Conservation (phyloP, 2,888 invertebrate genomes). For the Agonopterix heracliana region DNA sequence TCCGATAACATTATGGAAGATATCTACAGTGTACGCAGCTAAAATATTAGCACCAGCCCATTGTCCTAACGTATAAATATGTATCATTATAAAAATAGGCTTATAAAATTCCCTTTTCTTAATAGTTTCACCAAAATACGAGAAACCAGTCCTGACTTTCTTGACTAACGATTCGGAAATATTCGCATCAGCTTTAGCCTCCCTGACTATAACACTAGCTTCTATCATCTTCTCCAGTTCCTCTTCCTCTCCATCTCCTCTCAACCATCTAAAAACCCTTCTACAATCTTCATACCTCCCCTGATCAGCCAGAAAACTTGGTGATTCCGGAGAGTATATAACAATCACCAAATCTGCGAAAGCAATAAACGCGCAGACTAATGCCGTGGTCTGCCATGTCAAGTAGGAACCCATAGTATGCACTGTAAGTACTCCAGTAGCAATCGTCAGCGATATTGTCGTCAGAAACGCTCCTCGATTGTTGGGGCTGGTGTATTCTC, state of each 20-base stretch:
- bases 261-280: conserved; percentile 70
- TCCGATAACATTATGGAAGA: conserved; percentile 43
- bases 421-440: conserved; percentile 74
- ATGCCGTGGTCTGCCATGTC: conserved; percentile 71
- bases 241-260: conserved; percentile 63
- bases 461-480: conserved; percentile 77
- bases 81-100: conserved; percentile 49
- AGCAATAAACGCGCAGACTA: conserved; percentile 59
- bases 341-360: conserved; percentile 56
- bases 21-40: conserved; percentile 42
- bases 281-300: conserved; percentile 71
- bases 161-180: conserved; percentile 25
- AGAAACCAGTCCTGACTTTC: conserved; percentile 25
- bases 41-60: conserved; percentile 48
- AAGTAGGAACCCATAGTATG: conserved; percentile 77
- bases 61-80: conserved; percentile 41
- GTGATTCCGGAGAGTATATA: conserved; percentile 75
- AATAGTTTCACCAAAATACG: conserved; percentile 30
- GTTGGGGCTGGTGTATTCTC: conserved; percentile 73
- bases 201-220: conserved; percentile 35
- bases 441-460: conserved; percentile 73
- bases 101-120: conserved; percentile 44
- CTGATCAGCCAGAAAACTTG: conserved; percentile 78
- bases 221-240: conserved; percentile 40
- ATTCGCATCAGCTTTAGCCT: conserved; percentile 27